These are phyloP conservation scores for Elephas maximus DNA, from an alignment of 2,113 vertebrate species.

Conservation along the genomic window DNA sequence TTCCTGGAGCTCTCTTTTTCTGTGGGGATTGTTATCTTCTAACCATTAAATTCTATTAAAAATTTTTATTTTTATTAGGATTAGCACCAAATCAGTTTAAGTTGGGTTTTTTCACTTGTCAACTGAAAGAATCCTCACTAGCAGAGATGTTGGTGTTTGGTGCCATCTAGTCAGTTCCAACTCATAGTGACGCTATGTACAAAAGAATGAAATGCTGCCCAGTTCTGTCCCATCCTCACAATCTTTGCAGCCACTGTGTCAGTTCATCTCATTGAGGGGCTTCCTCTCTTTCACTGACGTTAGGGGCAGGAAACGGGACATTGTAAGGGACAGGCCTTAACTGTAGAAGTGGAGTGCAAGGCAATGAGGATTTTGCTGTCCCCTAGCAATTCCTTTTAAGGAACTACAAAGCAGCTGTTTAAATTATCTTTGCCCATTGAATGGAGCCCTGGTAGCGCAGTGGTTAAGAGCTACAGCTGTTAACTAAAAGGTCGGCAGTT, in stretches of 20 bases:
- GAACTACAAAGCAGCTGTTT: neutral
- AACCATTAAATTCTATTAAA: neutral
- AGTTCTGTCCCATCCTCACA: too few relatives aligned
- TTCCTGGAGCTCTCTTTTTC: neutral
- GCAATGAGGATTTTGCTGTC: neutral
- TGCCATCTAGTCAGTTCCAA: too few relatives aligned
- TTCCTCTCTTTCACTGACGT: neutral
- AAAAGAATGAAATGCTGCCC: too few relatives aligned
- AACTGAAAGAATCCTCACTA: neutral
- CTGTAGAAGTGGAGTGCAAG: neutral
- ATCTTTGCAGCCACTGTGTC: too few relatives aligned
- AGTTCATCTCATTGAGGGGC: too few relatives aligned
- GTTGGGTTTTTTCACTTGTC: slow-evolving; percentile 17
- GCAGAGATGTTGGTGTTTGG: neutral
- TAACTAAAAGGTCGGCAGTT: too few relatives aligned
- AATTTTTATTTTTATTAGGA: neutral
- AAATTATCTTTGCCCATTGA: neutral
- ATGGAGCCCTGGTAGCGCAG: too few relatives aligned
- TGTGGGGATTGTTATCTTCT: neutral
- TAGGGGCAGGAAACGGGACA: neutral
- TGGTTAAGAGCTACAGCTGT: too few relatives aligned
- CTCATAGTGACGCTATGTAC: too few relatives aligned
- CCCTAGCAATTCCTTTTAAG: neutral
- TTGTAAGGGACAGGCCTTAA: neutral
- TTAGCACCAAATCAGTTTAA: neutral